Base-by-base conservation (phyloP, 2,888 invertebrate genomes). In the Noctua janthina region DNA sequence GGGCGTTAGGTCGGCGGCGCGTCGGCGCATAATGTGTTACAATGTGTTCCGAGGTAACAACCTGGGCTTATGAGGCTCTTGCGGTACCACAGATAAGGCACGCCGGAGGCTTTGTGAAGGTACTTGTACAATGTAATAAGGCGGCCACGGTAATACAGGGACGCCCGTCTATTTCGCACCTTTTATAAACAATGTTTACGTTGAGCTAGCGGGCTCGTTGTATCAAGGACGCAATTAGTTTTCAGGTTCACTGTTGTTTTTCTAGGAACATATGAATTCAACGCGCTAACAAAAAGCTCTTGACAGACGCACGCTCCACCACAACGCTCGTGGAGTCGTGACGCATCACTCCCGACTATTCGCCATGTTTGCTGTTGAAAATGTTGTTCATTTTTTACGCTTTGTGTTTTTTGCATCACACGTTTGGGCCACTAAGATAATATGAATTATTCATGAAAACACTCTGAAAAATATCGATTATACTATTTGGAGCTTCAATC, bases 41-140 rank as follows among this genome's bases (percentile, higher is more conserved):
- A 96, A 96, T 95, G 95, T 96, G 95, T 96, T 95, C 92, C 87
- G 93, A 95, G 95, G 96, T 96, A 96, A 95, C 95, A 95, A 95
- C 95, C 93, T 94, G 94, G 90, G 96, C 95, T 96, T 96, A 96
- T 94, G 94, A 94, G 93, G 93, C 94, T 94, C 94, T 93, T 92
- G 92, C 93, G 95, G 93, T 92, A 90, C 93, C 92, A 92, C 93
- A 95, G 96, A 96, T 96, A 96, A 96, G 96, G 95, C 96, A 96
- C 96, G 95, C 91, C 90, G 92, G 93, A 93, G 95, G 94, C 95
- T 95, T 94, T 94, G 95, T 93, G 89, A 90, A 94, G 94, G 94
- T 94, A 93, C 94, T 94, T 93, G 91, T 93, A 93, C 93, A 92
- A 94, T 94, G 95, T 95, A 95, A 95, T 95, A 96, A 95, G 95